A percentile compares a stretch with the other conserved stretches of the same genome.
Conservation (phyloP, 2,113 vertebrate genomes). For the Varanus salvator region DNA sequence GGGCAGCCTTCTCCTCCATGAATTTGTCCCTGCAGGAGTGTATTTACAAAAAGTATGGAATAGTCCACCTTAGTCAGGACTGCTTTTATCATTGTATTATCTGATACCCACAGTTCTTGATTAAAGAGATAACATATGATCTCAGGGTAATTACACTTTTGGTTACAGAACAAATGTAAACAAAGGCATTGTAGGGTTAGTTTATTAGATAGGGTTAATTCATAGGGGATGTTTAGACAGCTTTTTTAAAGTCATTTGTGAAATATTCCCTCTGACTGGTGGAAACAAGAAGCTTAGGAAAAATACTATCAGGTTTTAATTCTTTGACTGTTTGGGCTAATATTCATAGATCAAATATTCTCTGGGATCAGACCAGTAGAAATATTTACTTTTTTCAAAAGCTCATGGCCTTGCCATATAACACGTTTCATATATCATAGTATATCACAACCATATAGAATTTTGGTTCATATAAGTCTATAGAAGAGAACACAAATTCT, state of each 20-base stretch:
- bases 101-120: neutral
- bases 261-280: neutral
- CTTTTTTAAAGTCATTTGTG: neutral
- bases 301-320: neutral
- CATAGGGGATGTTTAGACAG: neutral
- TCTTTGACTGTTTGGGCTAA: neutral
- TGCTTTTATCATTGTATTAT: neutral
- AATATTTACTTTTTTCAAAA: too few relatives aligned
- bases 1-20: too few relatives aligned
- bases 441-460: neutral
- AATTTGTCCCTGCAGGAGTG: too few relatives aligned
- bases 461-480: neutral
- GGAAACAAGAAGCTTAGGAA: neutral
- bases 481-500: neutral
- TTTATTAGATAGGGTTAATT: conserved; percentile 2
- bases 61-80: neutral
- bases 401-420: too few relatives aligned
- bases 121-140: neutral
- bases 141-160: neutral
- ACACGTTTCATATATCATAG: too few relatives aligned
- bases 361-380: neutral
- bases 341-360: neutral
- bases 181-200: neutral
- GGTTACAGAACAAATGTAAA: neutral
- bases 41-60: neutral